Base-by-base conservation (phyloP, 2,888 invertebrate species). In the Mystacides longicornis region DNA sequence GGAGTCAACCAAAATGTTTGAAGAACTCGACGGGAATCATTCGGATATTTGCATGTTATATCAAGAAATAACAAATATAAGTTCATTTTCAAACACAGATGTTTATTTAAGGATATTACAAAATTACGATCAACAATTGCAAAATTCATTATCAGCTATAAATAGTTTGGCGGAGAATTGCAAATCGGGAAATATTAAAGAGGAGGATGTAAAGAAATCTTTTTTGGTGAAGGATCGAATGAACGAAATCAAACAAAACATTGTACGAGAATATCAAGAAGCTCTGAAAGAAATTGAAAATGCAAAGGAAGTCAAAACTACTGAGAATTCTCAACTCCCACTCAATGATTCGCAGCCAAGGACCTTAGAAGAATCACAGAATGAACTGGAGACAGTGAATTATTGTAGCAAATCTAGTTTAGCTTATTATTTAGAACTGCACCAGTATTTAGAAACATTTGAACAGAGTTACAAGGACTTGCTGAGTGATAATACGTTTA, bases 381-480 rank as follows among this genome's bases (percentile, higher is more conserved):
- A 47, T 20, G 22, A 43, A 43, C 49, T 61, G 57, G 51, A 60
- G 60, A 52, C 63, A 61, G 51, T 55, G 19, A 43, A 55, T 21
- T 59, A 55, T 47, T 58, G 46, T 46, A 57, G 60, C 63, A 64
- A 69, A 37, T 69, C 72, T 33, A 75, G 79, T 37, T 75, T 83
- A 51, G 71, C 73, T 51, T 72, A 78, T 53, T 88, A 81, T 67
- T 66, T 74, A 48, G 74, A 80, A 54, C 76, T 85, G 0, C 76
- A 78, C 65, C 70, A 72, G 2, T 81, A 81, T 63, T 72, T 86
- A 52, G 72, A 78, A 18, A 71, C 75, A 50, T 84, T 85, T 70
- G 78, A 80, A 63, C 73, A 73, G 43, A 74, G 73, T 49, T 85
- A 83, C 59, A 78, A 79, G 56, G 78, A 80, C 0, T 72, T 91